A percentile compares a stretch with the other conserved stretches of the same genome.
phyloP scores from a whole-genome alignment of 1,140 invertebrate species.

The Sminthurinus signatus region DNA sequence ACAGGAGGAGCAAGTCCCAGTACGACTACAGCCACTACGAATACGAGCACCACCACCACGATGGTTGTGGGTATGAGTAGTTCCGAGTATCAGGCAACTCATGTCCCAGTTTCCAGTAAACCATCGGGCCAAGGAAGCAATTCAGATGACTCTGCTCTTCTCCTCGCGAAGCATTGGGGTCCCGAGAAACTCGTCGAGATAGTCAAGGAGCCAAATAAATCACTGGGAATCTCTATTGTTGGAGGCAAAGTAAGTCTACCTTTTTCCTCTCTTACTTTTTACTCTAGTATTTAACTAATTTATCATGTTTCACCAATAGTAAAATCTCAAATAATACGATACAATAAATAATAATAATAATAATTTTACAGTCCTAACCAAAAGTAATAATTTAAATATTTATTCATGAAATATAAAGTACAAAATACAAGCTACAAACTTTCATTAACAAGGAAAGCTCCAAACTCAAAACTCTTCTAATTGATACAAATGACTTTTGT shows the following conservation, averaged over 20 bases:
- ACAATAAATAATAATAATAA: too few species aligned
- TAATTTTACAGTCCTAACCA: too few species aligned
- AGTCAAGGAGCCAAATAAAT: slow-evolving; percentile 61
- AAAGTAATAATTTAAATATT: too few species aligned
- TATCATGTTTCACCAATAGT: too few species aligned
- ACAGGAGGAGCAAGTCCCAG: not conserved
- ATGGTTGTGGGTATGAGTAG: slow-evolving; percentile 37
- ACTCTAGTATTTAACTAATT: too few species aligned
- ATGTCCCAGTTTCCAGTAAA: slow-evolving; percentile 14
- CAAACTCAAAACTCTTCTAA: too few species aligned
- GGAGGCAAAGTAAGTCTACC: slow-evolving; percentile 77
- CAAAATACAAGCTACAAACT: too few species aligned
- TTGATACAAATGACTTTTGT: too few species aligned
- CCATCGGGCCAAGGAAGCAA: slow-evolving; percentile 12
- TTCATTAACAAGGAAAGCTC: too few species aligned
- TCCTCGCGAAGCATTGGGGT: slow-evolving; percentile 78
- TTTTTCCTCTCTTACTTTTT: not conserved
- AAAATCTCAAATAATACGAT: too few species aligned
- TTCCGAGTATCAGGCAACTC: not conserved
- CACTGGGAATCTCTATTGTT: slow-evolving; percentile 93
- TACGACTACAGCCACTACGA: not conserved
- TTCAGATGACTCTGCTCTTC: slow-evolving; percentile 43
- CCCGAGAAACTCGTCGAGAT: slow-evolving; percentile 64
- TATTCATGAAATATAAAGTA: too few species aligned
- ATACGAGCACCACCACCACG: not conserved